Evolutionary conservation across 2,113 vertebrate species (phyloP), one percentile per base, ranked within the genome.

Genomic region (Corydoras sp.): DNA sequence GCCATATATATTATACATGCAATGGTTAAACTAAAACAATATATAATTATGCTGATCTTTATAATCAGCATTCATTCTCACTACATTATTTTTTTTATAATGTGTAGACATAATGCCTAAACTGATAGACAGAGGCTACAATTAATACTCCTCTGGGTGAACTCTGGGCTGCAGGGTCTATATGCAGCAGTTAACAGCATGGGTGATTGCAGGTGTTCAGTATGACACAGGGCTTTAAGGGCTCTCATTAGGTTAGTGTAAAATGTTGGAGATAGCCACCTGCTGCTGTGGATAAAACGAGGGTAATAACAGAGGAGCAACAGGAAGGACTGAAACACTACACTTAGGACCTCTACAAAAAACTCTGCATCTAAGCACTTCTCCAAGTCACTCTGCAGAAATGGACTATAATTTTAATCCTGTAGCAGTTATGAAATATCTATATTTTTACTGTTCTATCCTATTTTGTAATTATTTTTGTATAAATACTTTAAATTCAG

Each of bases 231-330:
- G 35, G 35, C 35, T 43, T 43, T 43, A 43, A 65, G 12, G 50
- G 69, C 69, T 68, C 9, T 79, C 70, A 74, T 63, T 65, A 58
- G 68, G 69, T 58, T 55, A 65, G 62, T 54, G 35, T 43, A 5
- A 43, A 43, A 43, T 43, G 43, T 10, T 51, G 62, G 58, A 59
- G 11, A 51, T 9, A 12, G 51, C 10, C 51, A 10, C 10, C 10
- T 53, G 13, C 10, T 53, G 51, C 10, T 14, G 13, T 12, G 13
- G 10, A 53, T 53, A 71, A 73, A 74, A 48, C 31, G 18, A 1
- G 12, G 29, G 55, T 79, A 72, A 79, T 76, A 62, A 79, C 77
- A 80, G 77, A 69, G 75, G 8, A 64, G 60, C 24, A 5, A 10
- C 11, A 71, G 72, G 69, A 74, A 69, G 58, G 53, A 69, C 12